These are phyloP conservation scores for Trachymyrmex septentrionalis DNA, from an alignment of 1,140 invertebrate genomes.

Conservation along the genomic window DNA sequence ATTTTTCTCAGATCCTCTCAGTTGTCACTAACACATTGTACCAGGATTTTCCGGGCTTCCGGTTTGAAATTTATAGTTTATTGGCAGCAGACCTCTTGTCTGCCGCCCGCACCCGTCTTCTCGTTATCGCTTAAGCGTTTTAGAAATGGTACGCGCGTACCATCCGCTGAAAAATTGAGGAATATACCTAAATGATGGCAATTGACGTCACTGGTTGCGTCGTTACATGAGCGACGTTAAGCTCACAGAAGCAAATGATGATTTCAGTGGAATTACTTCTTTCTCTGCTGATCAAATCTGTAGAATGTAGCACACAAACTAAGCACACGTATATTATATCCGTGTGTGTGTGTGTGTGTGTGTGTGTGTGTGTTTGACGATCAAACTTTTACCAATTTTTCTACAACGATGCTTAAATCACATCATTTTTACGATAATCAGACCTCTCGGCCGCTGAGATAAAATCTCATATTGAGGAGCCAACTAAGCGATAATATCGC, in stretches of 20 bases:
- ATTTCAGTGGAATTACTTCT: constrained; percentile 34
- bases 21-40: constrained; percentile 12
- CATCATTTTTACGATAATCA: constrained; percentile 16
- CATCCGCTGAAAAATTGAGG: constrained; percentile 19
- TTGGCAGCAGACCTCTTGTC: neutral
- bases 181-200: neutral
- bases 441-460: neutral
- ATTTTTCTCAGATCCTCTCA: constrained; percentile 33
- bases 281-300: constrained; percentile 2
- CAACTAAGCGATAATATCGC: neutral
- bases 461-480: neutral
- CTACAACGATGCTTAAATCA: neutral
- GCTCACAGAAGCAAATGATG: neutral
- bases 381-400: constrained; percentile 23
- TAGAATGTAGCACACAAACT: neutral
- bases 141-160: constrained; percentile 9
- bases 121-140: constrained; percentile 22
- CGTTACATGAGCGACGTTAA: constrained; percentile 34
- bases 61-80: constrained; percentile 41
- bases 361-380: neutral
- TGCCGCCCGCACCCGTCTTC: neutral
- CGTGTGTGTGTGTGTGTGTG: too few relatives aligned
- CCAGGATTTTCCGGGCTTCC: constrained; percentile 7
- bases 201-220: neutral
- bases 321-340: neutral